Evolutionary conservation across 2,113 vertebrate species (phyloP), one percentile per base, ranked within the genome.

Genomic region (Ptilonorhynchus violaceus): DNA sequence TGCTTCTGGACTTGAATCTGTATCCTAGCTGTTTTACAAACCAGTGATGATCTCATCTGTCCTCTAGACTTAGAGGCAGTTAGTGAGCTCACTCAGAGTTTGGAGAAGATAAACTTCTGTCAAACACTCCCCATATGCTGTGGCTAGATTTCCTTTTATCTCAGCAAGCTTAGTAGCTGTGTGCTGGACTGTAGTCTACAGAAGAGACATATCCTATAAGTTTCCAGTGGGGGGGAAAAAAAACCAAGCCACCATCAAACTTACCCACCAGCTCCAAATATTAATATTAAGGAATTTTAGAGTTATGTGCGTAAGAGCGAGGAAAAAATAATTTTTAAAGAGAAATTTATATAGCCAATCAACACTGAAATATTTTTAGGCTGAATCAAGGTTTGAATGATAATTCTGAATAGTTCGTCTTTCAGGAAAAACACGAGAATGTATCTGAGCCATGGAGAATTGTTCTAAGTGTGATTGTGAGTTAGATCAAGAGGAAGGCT

Each of bases 31-130:
- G 22, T 79, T 85, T 56, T 79, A 37, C 70, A 76, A 74, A 76
- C 16, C 63, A 68, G n/a, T 24, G 35, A 41, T 94, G 78, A 88
- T 90, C 88, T 94, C 91, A 96, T 92, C 67, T 90, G 58, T 52
- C 85, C 75, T 80, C 15, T 53, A 80, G 82, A 42, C 67, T 66
- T 79, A 33, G 62, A 78, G 31, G 39, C 88, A 73, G 78, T 27
- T 35, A 56, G 37, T 85, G 90, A 94, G 64, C 77, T 89, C 62
- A 69, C 37, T 88, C 63, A 27, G 85, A 49, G 46, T 85, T 85
- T 83, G 70, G 50, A 49, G 77, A 44, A 92, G 90, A 92, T 88
- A 60, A 94, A 80, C 42, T 46, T 89, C 73, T 79, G 53, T 74
- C 70, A 79, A 75, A 75, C 14, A 44, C 52, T 83, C 18, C 64